Evolutionary conservation across 2,888 invertebrate species (phyloP).

Genomic region (Drosophila nr. medialis): DNA sequence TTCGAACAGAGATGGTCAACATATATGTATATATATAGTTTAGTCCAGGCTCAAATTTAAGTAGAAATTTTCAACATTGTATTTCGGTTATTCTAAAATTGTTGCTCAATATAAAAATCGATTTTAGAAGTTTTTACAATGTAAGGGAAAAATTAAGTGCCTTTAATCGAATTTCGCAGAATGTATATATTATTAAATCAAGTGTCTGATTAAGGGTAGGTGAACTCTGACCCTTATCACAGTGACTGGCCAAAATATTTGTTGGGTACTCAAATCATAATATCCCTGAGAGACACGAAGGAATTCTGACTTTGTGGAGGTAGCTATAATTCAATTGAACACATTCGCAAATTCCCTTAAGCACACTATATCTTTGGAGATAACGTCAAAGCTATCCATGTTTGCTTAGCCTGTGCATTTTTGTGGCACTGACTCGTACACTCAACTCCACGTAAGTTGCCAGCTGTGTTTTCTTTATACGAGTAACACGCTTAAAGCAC

Average conservation of each 20-base stretch:
- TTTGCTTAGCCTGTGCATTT: neutral
- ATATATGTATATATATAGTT: too few species aligned
- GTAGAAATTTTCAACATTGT: too few species aligned
- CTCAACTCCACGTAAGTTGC: neutral
- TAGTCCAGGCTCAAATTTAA: too few species aligned
- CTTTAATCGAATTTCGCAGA: too few species aligned
- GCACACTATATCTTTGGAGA: neutral
- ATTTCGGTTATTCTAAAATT: too few species aligned
- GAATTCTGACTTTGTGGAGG: neutral
- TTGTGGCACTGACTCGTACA: neutral
- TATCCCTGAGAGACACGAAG: neutral
- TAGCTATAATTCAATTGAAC: neutral
- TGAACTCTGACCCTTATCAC: slow-evolving; percentile 8
- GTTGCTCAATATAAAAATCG: too few species aligned
- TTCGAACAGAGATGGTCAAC: neutral
- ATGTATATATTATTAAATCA: neutral
- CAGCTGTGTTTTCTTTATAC: slow-evolving; percentile 1
- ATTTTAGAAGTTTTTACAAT: too few species aligned
- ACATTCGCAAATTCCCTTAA: neutral
- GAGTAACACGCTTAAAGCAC: slow-evolving; percentile 32
- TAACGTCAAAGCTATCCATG: neutral
- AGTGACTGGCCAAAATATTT: neutral
- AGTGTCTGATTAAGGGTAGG: neutral
- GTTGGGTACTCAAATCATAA: neutral
- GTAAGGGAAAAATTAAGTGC: too few species aligned